Evolutionary conservation across 2,797 vertebrate species (phyloP).

Genomic region (Anabas testudineus): DNA sequence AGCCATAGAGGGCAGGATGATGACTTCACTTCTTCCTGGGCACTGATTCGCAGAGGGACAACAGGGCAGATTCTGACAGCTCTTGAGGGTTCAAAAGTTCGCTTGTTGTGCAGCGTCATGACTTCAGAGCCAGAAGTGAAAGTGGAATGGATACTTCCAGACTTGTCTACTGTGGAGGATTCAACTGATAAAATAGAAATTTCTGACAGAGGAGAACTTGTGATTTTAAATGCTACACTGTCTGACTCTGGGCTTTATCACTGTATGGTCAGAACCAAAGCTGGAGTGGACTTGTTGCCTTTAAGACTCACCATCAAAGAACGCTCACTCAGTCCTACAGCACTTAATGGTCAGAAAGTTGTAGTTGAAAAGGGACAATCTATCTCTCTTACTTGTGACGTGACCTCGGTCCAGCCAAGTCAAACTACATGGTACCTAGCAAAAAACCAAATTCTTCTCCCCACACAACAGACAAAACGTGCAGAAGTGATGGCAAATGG

Average conservation of each 20-base stretch:
- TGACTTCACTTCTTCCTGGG: conserved; percentile 74
- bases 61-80: conserved; percentile 71
- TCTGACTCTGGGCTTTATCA: conserved; percentile 86
- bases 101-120: conserved; percentile 75
- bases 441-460: conserved; percentile 75
- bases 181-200: conserved; percentile 63
- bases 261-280: conserved; percentile 80
- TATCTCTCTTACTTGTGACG: conserved; percentile 80
- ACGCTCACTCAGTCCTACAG: conserved; percentile 76
- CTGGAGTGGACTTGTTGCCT: conserved; percentile 79
- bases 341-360: conserved; percentile 84
- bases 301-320: conserved; percentile 82
- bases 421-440: conserved; percentile 84
- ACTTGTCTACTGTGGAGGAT: conserved; percentile 79
- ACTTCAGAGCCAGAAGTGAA: conserved; percentile 71
- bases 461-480: conserved; percentile 71
- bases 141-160: conserved; percentile 86
- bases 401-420: conserved; percentile 79
- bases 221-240: conserved; percentile 78
- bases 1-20: conserved; percentile 49
- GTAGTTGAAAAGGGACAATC: conserved; percentile 68
- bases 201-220: conserved; percentile 74
- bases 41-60: conserved; percentile 76
- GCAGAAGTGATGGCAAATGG: conserved; percentile 81
- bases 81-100: conserved; percentile 79